phyloP scores from a whole-genome alignment of 2,113 vertebrate species.

The Ictidomys tridecemlineatus region DNA sequence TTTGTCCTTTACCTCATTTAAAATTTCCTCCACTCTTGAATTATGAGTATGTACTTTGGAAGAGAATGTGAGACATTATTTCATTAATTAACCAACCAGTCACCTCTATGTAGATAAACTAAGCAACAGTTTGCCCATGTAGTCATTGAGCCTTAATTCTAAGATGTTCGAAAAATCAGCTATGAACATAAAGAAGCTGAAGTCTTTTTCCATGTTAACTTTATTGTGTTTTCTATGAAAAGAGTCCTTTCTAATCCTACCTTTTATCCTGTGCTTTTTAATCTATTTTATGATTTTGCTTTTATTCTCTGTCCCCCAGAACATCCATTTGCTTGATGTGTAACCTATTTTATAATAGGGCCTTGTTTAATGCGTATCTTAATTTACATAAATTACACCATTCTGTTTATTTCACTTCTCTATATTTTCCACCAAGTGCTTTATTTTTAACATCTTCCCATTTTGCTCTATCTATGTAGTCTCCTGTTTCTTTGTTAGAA shows the following conservation, averaged over 20 bases:
- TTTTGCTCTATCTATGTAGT: not conserved
- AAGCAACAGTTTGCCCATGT: not conserved
- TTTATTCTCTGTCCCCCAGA: not conserved
- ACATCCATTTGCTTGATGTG: not conserved
- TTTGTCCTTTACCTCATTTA: not conserved
- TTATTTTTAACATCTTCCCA: not conserved
- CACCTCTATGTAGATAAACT: not conserved
- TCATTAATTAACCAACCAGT: not conserved
- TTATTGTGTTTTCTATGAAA: not conserved
- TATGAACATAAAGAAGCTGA: not conserved
- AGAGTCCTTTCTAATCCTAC: not conserved
- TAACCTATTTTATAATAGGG: not conserved
- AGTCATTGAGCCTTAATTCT: not conserved
- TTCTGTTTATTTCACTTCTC: not conserved
- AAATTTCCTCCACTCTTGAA: not conserved
- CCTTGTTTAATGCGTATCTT: not conserved
- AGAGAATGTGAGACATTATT: not conserved
- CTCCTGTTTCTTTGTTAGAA: not conserved
- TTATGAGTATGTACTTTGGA: not conserved
- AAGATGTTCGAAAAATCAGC: not conserved
- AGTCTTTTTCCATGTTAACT: not conserved
- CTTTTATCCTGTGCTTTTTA: not conserved
- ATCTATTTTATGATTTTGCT: not conserved
- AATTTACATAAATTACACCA: not conserved
- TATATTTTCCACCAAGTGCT: not conserved